phyloP scores from a whole-genome alignment of 2,888 invertebrate genomes.

The Erebia aethiops region DNA sequence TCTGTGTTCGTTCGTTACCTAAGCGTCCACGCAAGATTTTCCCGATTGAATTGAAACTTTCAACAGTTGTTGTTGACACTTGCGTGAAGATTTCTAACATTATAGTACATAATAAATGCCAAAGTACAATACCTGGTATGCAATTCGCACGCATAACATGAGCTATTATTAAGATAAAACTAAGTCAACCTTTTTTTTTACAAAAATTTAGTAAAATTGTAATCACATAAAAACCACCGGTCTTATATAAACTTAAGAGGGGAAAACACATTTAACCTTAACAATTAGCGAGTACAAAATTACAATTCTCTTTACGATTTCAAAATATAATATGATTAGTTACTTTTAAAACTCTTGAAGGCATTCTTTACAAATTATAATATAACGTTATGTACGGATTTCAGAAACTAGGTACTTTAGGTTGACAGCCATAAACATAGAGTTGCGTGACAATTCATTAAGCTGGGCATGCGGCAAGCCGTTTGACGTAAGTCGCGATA shows the following conservation, averaged over 20 bases:
- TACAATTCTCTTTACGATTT: slow-evolving; percentile 53
- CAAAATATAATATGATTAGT: slow-evolving; percentile 52
- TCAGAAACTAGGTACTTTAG: slow-evolving; percentile 17
- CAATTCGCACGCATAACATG: too few species aligned
- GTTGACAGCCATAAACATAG: slow-evolving; percentile 23
- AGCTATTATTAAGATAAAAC: too few species aligned
- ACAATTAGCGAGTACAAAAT: slow-evolving; percentile 66
- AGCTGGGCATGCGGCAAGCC: too few species aligned
- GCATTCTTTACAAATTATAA: slow-evolving; percentile 50
- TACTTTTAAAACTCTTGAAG: slow-evolving; percentile 49
- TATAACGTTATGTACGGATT: slow-evolving; percentile 23
- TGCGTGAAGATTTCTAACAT: too few species aligned
- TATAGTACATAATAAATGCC: too few species aligned
- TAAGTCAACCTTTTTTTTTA: too few species aligned
- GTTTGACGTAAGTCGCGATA: too few species aligned
- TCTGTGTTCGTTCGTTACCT: too few species aligned
- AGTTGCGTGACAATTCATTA: background rate
- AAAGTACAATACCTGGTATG: too few species aligned
- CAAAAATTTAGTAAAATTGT: background rate
- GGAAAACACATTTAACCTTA: slow-evolving; percentile 43
- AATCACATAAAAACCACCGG: slow-evolving; percentile 31
- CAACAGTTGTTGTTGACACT: too few species aligned
- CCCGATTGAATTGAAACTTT: too few species aligned
- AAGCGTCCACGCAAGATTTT: too few species aligned
- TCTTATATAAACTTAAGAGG: slow-evolving; percentile 33